Percentiles rank a stretch among this genome's conserved stretches.
These are phyloP conservation scores for Nipponia nippon DNA, from an alignment of 2,113 vertebrate genomes.

Conservation along the genomic window DNA sequence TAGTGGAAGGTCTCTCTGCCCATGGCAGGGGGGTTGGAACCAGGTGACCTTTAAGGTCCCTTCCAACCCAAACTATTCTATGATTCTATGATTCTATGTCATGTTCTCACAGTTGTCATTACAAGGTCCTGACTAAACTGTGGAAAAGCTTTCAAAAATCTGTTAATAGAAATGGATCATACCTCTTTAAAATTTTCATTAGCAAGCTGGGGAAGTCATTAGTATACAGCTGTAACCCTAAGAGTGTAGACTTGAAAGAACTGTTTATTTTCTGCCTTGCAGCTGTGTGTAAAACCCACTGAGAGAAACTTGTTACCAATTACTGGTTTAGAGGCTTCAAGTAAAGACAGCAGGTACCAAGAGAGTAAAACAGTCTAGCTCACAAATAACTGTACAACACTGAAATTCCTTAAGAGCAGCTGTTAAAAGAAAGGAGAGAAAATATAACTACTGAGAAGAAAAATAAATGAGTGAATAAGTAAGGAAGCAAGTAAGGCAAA, in stretches of 20 bases:
- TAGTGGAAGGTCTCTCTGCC: too few relatives aligned
- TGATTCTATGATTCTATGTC: not conserved
- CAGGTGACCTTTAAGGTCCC: too few relatives aligned
- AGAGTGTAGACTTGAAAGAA: slow-evolving; percentile 55
- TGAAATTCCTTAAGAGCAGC: slow-evolving; percentile 47
- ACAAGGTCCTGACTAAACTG: not conserved
- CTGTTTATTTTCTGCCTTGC: slow-evolving; percentile 66
- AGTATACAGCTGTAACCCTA: slow-evolving; percentile 51
- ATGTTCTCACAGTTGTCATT: not conserved
- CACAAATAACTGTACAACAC: slow-evolving; percentile 36
- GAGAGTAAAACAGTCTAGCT: slow-evolving; percentile 46
- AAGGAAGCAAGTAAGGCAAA: not conserved
- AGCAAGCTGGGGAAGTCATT: slow-evolving; percentile 20
- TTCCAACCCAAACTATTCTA: too few relatives aligned
- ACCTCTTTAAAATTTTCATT: slow-evolving; percentile 50
- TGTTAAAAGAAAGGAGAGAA: slow-evolving; percentile 2
- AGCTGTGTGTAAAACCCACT: slow-evolving; percentile 67
- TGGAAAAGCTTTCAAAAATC: not conserved
- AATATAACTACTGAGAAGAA: not conserved
- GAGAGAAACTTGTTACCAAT: slow-evolving; percentile 68
- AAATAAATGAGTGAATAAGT: accelerated
- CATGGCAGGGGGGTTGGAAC: too few relatives aligned
- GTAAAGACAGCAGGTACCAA: slow-evolving; percentile 61
- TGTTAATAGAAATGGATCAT: not conserved
- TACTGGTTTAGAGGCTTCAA: slow-evolving; percentile 60